phyloP scores from a whole-genome alignment of 2,113 vertebrate species.

The Cyphomyrus discorhynchus region DNA sequence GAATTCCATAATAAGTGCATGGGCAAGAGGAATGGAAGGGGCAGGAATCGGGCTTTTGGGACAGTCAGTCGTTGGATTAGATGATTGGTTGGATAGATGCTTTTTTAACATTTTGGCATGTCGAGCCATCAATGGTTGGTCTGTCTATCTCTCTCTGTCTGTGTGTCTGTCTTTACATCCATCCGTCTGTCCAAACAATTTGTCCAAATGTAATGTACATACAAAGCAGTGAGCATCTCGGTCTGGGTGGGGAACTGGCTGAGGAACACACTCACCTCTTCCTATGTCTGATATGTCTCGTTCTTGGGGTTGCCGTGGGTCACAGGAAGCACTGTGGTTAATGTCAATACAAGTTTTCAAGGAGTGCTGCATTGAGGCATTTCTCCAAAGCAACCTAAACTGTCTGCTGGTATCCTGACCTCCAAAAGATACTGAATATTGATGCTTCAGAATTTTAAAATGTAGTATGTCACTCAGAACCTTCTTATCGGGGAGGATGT shows the following conservation, averaged over 20 bases:
- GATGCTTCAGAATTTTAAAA: neutral
- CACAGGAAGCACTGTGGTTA: neutral
- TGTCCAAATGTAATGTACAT: neutral
- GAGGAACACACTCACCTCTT: neutral
- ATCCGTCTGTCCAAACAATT: no score
- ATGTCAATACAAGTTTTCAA: neutral
- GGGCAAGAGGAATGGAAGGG: no score
- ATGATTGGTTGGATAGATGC: neutral
- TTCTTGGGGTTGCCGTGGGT: neutral
- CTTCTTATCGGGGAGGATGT: neutral
- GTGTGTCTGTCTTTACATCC: no score
- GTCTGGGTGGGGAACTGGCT: neutral
- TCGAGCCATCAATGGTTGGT: no score
- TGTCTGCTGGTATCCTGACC: neutral
- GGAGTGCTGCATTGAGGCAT: neutral
- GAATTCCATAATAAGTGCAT: neutral
- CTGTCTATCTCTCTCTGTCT: no score
- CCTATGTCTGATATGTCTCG: neutral
- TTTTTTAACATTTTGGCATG: neutral
- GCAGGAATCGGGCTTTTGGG: neutral
- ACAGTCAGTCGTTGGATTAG: neutral
- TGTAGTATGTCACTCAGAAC: neutral
- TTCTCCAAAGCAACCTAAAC: neutral
- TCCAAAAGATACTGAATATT: neutral
- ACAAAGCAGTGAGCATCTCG: neutral